Conservation (phyloP, 2,113 vertebrate genomes). For the Dolichotis patagonum region DNA sequence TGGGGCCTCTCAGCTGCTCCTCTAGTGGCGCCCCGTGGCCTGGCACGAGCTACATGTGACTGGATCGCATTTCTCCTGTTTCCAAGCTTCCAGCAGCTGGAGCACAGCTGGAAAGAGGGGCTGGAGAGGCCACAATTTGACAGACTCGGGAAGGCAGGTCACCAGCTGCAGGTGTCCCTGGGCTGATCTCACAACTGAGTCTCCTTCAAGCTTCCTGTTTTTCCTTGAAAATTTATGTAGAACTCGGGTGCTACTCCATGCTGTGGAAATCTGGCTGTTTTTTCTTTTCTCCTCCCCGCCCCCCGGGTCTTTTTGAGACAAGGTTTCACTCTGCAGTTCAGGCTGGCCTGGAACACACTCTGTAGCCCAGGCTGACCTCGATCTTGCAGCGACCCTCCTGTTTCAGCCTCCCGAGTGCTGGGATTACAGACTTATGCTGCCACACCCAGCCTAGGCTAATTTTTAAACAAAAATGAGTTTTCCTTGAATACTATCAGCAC, state of each 20-base stretch:
- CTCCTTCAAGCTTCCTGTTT: neutral
- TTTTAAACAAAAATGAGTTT: neutral
- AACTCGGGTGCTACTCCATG: neutral
- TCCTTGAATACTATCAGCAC: neutral
- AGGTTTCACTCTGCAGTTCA: neutral
- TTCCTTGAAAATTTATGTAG: neutral
- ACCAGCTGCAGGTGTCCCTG: accelerated
- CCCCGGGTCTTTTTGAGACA: neutral
- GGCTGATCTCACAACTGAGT: accelerated
- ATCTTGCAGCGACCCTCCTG: neutral
- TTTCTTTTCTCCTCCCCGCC: neutral
- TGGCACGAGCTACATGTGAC: accelerated
- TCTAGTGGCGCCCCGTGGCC: neutral
- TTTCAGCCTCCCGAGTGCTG: neutral
- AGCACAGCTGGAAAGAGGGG: no score
- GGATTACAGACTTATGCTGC: neutral
- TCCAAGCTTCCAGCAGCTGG: no score
- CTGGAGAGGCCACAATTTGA: neutral
- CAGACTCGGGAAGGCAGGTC: neutral
- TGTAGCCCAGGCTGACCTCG: neutral
- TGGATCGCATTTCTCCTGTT: neutral
- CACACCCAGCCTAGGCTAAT: neutral
- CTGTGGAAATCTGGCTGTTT: neutral
- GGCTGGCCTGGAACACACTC: neutral
- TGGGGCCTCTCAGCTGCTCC: neutral